These are phyloP conservation scores for Cyclargus thomasi DNA, from an alignment of 1,140 invertebrate genomes.

Conservation along the genomic window DNA sequence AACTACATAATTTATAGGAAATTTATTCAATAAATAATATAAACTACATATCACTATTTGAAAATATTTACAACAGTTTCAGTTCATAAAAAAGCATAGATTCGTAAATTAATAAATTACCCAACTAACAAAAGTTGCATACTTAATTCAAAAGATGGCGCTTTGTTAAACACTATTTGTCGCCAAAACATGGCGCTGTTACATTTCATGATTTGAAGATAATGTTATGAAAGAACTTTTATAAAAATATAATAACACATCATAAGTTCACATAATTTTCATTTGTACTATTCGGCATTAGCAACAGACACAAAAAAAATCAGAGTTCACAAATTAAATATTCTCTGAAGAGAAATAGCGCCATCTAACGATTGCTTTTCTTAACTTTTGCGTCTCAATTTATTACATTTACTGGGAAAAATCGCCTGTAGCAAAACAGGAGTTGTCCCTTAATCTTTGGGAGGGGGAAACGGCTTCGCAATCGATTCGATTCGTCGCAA, in stretches of 20 bases:
- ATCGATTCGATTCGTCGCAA: too few relatives aligned
- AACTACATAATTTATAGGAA: conserved; percentile 38
- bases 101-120: not conserved
- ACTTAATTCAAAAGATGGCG: not conserved
- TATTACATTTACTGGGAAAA: not conserved
- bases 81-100: not conserved
- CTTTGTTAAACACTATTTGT: not conserved
- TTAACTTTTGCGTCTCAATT: not conserved
- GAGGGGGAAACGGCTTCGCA: not conserved
- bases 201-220: not conserved
- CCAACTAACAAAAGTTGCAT: not conserved
- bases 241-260: not conserved
- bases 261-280: not conserved
- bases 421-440: not conserved
- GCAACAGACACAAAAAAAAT: not conserved
- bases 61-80: conserved; percentile 58
- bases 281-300: not conserved
- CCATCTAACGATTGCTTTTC: not conserved
- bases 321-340: not conserved
- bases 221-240: not conserved
- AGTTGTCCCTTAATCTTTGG: not conserved
- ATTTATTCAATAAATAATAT: conserved; percentile 8
- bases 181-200: not conserved
- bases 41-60: conserved; percentile 27
- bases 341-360: not conserved